Evolutionary conservation across 2,113 vertebrate genomes (phyloP).

Genomic region (Anoura caudifer): DNA sequence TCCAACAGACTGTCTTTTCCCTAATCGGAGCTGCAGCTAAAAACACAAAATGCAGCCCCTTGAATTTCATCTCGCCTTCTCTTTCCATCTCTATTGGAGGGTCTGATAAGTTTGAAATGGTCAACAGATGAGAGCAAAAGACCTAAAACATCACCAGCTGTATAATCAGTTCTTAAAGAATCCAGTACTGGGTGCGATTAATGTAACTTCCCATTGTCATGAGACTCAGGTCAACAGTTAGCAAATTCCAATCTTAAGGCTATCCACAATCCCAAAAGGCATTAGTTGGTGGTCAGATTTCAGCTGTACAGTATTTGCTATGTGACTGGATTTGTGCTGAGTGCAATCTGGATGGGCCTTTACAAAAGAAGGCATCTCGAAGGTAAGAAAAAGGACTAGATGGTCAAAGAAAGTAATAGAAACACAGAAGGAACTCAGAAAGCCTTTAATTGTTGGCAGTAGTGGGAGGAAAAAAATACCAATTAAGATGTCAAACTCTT

Average conservation of each 20-base stretch:
- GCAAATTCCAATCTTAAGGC: neutral
- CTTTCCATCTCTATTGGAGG: neutral
- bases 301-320: neutral
- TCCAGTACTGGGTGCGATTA: neutral
- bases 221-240: neutral
- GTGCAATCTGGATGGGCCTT: neutral
- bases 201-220: neutral
- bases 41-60: neutral
- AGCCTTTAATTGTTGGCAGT: neutral
- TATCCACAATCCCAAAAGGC: neutral
- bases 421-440: neutral
- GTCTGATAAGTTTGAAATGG: neutral
- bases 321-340: neutral
- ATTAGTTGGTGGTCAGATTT: neutral
- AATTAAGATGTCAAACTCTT: neutral
- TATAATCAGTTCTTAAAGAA: neutral
- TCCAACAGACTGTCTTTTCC: neutral
- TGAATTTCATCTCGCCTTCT: neutral
- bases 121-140: neutral
- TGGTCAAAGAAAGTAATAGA: neutral
- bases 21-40: neutral
- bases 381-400: neutral
- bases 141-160: neutral
- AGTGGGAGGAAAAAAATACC: neutral
- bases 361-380: neutral